phyloP scores from a whole-genome alignment of 1,140 invertebrate species.

The Brachionus angularis region DNA sequence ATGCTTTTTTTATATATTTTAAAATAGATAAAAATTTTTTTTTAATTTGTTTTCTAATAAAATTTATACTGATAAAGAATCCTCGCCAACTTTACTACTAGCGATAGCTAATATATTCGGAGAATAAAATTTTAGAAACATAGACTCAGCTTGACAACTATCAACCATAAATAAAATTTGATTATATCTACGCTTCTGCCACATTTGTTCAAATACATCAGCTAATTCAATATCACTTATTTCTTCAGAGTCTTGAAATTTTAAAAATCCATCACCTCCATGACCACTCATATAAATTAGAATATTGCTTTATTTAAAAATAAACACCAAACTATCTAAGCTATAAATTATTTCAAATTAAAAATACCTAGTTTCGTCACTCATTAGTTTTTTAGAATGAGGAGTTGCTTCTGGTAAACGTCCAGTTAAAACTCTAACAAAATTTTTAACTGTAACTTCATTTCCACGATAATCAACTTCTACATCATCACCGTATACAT shows the following conservation, averaged over 20 bases:
- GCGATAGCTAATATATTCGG: slow-evolving; percentile 95
- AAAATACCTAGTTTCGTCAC: slow-evolving; percentile 94
- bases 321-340: slow-evolving; percentile 46
- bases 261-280: slow-evolving; percentile 96
- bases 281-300: slow-evolving; percentile 65
- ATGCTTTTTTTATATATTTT: slow-evolving; percentile 66
- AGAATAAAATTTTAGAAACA: slow-evolving; percentile 96
- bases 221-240: slow-evolving; percentile 97
- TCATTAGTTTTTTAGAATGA: slow-evolving; percentile 85
- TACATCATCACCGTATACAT: slow-evolving; percentile 98
- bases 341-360: slow-evolving; percentile 77
- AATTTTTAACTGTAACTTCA: slow-evolving; percentile 97
- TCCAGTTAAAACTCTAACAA: slow-evolving; percentile 89
- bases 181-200: slow-evolving; percentile 94
- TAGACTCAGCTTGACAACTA: slow-evolving; percentile 96
- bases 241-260: slow-evolving; percentile 99
- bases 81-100: slow-evolving; percentile 93
- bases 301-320: slow-evolving; percentile 8
- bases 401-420: slow-evolving; percentile 82
- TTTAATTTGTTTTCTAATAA: slow-evolving; percentile 42
- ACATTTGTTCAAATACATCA: slow-evolving; percentile 99
- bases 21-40: too few species aligned
- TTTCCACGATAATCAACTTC: slow-evolving; percentile 98
- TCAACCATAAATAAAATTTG: slow-evolving; percentile 98
- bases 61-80: slow-evolving; percentile 56